Evolutionary conservation across 2,113 vertebrate species (phyloP), one percentile per base, ranked within the genome.

Genomic region (Chamaetylas fuelleborni): DNA sequence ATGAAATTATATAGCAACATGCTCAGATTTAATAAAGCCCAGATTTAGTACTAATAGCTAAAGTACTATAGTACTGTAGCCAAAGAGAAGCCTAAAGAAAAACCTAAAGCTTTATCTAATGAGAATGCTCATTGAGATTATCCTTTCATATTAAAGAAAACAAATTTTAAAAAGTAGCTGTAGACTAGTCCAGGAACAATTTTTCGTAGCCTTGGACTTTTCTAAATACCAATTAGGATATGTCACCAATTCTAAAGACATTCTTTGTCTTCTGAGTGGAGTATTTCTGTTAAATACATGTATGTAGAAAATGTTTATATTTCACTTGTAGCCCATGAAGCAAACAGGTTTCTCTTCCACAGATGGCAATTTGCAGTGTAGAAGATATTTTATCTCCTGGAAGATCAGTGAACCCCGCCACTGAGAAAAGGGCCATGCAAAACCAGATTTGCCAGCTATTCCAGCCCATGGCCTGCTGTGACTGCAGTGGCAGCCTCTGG

Each of bases 391-490:
- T 62, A 48, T 80, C 34, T 26, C 33, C 54, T 45, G 48, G 54
- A 81, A 72, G 29, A 77, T 3, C 25, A 38, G 20, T 18, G n/a
- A 73, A 51, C 33, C 4, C 14, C 65, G 61, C 5, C 61, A 61
- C 36, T 0, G 1, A 54, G 69, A 77, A 51, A 36, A 81, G 9
- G 8, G 6, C 23, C 4, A 3, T 0, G 1, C 5, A 25, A 51
- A 87, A 51, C 54, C n/a, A 40, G 80, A 57, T 62, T 19, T 57
- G 16, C 42, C 56, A n/a, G 81, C 61, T 50, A 33, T 15, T 9
- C 3, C 66, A 65, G 66, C 40, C 19, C 0, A 0, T 34, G 51
- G 12, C 31, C 76, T 48, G 36, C 42, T 48, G 67, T 20, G 43
- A 48, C 66, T 66, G 42, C 65, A 42, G 76, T 3, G 12, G 17